phyloP scores from a whole-genome alignment of 92 coral and sea anemone species.

The Zoanthus gigantus region DNA sequence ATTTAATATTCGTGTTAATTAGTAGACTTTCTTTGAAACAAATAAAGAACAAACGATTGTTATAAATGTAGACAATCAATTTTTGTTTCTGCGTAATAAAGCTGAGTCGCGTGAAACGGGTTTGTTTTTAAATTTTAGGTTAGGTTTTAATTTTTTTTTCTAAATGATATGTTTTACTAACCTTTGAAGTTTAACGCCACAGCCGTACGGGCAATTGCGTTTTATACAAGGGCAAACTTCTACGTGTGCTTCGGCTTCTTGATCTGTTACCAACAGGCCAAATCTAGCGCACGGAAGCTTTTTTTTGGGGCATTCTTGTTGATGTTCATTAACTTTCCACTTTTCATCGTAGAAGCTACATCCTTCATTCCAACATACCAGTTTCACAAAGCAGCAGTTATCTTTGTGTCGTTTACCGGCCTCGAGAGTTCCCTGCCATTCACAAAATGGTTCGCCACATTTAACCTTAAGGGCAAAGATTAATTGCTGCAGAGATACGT shows the following conservation, averaged over 20 bases:
- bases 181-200: constrained; percentile 13
- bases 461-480: neutral
- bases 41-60: too few species aligned
- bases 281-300: neutral
- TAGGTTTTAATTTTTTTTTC: neutral
- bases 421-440: constrained; percentile 12
- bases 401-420: neutral
- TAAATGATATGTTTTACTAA: neutral
- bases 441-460: neutral
- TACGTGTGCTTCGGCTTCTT: neutral
- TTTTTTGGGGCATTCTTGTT: neutral
- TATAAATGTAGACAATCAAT: too few species aligned
- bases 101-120: neutral
- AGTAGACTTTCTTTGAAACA: too few species aligned
- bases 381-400: neutral
- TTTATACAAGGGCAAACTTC: neutral
- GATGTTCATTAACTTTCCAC: neutral
- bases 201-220: neutral
- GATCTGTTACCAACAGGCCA: neutral
- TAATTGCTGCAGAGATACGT: neutral
- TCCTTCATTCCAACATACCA: neutral
- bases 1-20: too few species aligned
- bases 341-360: neutral
- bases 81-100: too few species aligned
- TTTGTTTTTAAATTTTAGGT: too few species aligned